Evolutionary conservation across 2,888 invertebrate genomes (phyloP), one percentile per base, ranked within the genome.

Genomic region (Pachydiplax longipennis): DNA sequence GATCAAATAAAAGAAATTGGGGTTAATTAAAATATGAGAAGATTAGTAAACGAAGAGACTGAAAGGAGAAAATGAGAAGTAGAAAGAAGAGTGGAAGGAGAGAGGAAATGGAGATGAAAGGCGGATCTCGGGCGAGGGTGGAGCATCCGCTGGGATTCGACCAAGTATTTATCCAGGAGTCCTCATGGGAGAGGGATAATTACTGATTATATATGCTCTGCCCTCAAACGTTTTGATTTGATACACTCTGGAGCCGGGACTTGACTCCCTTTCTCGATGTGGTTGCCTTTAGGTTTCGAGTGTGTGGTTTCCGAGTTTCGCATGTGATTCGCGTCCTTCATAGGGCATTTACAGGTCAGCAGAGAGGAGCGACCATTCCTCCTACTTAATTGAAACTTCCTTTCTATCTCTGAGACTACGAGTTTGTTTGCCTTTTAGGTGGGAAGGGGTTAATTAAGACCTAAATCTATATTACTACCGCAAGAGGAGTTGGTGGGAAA

Each of bases 151-250:
- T 61, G 87, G 87, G 87, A 87, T 87, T 87, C 61, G 87, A 61
- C 40, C 22, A 61, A 61, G 61, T 87, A 61, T 87, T 87, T 87
- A 87, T 87, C 87, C 87, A 87, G 37, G 87, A 61, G 87, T 61
- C 61, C 87, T 87, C 87, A 31, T 40, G 87, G 87, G 61, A 53
- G 37, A 31, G 61, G 87, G 87, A 87, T 87, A 87, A 87, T 87
- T 87, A 61, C 87, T 87, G 87, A 87, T 87, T 87, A 87, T 87
- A 87, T 87, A 87, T 87, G 87, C 87, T 87, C 40, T 87, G 58
- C 61, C 87, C 87, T 87, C 87, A 87, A 87, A 87, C 87, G 87
- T 87, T 87, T 87, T 87, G 61, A 87, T 87, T 87, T 87, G 87
- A 87, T 87, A 87, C 87, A 87, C 87, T 87, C 87, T 53, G 83